Evolutionary conservation across 64 coral and sea anemone species (phyloP).

Genomic region (Exaiptasia diaphana): DNA sequence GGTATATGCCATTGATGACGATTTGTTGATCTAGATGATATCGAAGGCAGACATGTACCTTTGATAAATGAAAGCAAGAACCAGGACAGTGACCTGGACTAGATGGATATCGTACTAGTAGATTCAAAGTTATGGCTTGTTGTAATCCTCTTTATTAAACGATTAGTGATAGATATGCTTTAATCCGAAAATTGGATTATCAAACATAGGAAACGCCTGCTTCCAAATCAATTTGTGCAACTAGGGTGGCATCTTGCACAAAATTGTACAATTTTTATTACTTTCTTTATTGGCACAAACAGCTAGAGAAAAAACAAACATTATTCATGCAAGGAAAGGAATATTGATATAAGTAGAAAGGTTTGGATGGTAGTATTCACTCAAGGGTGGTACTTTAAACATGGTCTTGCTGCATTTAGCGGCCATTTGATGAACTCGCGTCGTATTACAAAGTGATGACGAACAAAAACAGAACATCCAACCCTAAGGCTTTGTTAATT

Average conservation of each 20-base stretch:
- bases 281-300: background rate
- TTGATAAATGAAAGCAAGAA: background rate
- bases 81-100: background rate
- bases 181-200: constrained; percentile 44
- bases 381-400: constrained; percentile 18
- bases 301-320: background rate
- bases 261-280: background rate
- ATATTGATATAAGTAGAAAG: too few relatives aligned
- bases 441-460: background rate
- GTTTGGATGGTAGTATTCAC: background rate
- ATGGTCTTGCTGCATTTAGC: constrained; percentile 5
- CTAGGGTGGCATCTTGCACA: background rate
- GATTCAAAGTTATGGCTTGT: constrained; percentile 5
- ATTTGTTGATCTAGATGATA: constrained; percentile 32
- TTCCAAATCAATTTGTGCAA: background rate
- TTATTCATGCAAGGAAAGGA: too few relatives aligned
- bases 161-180: background rate
- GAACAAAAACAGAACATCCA: background rate
- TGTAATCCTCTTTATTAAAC: constrained; percentile 12
- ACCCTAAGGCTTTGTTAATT: constrained; percentile 27
- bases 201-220: constrained; percentile 12
- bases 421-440: constrained; percentile 1
- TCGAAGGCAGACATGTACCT: constrained; percentile 30
- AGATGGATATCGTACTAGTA: constrained; percentile 14
- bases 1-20: constrained; percentile 24